phyloP scores from a whole-genome alignment of 1,140 invertebrate species.

The Micrasema minimum region DNA sequence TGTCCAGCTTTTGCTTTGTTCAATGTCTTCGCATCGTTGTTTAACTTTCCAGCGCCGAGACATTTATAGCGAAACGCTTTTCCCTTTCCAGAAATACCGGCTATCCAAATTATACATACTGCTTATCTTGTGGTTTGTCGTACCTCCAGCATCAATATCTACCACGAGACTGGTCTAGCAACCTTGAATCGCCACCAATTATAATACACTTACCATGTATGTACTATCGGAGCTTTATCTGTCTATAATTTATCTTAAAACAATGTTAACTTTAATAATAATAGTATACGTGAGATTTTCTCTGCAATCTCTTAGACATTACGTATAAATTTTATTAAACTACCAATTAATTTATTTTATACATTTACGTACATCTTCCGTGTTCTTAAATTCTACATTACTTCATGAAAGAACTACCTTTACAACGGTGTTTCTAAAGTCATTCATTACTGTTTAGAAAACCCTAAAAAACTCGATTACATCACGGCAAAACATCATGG shows the following conservation, averaged over 20 bases:
- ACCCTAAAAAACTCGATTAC: constrained; percentile 2
- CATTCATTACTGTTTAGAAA: too few relatives aligned
- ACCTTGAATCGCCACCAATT: neutral
- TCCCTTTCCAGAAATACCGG: constrained; percentile 23
- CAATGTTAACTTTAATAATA: too few relatives aligned
- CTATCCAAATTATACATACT: neutral
- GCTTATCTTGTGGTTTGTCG: neutral
- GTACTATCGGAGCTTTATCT: too few relatives aligned
- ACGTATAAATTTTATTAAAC: too few relatives aligned
- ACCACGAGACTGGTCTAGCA: constrained; percentile 2
- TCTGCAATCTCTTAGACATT: too few relatives aligned
- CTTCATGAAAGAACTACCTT: too few relatives aligned
- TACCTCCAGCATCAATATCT: neutral
- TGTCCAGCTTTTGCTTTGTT: constrained; percentile 14
- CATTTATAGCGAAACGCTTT: constrained; percentile 20
- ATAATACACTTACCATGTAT: neutral
- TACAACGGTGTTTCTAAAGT: neutral
- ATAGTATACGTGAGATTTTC: too few relatives aligned
- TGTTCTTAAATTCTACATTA: too few relatives aligned
- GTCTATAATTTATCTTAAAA: too few relatives aligned
- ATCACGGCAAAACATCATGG: neutral
- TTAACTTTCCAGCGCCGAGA: constrained; percentile 11
- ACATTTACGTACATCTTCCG: too few relatives aligned
- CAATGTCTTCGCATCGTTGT: constrained; percentile 10
- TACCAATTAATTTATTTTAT: too few relatives aligned